Conservation (phyloP, 1,140 invertebrate species). For the Pogonus chalceus region DNA sequence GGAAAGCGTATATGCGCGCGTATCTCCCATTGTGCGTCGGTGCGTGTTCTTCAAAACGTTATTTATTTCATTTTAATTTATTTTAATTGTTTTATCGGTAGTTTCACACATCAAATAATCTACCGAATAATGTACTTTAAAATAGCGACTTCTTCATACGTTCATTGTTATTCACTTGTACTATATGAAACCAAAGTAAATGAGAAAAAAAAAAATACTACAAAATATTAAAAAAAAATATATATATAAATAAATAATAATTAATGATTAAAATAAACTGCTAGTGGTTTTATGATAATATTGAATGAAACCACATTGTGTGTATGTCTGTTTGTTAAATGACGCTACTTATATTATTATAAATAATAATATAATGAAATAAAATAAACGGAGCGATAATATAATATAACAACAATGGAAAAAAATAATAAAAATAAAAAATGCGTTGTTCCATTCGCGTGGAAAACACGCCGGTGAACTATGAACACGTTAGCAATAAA, state of each 20-base stretch:
- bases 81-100: too few species aligned
- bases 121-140: too few species aligned
- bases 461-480: background rate
- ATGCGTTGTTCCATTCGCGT: background rate
- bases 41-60: too few species aligned
- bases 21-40: background rate
- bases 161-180: background rate
- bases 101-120: too few species aligned
- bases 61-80: too few species aligned
- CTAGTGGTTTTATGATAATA: background rate
- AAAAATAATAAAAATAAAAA: too few species aligned
- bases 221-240: too few species aligned
- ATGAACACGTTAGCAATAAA: conserved; percentile 28
- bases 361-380: background rate
- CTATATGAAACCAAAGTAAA: too few species aligned
- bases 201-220: too few species aligned
- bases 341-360: background rate
- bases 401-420: too few species aligned
- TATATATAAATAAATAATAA: too few species aligned
- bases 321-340: background rate
- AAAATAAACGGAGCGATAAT: background rate
- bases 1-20: background rate
- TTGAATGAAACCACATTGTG: background rate
- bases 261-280: background rate
- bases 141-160: background rate